Evolutionary conservation across 2,113 vertebrate genomes (phyloP).

Genomic region (Natator depressus): DNA sequence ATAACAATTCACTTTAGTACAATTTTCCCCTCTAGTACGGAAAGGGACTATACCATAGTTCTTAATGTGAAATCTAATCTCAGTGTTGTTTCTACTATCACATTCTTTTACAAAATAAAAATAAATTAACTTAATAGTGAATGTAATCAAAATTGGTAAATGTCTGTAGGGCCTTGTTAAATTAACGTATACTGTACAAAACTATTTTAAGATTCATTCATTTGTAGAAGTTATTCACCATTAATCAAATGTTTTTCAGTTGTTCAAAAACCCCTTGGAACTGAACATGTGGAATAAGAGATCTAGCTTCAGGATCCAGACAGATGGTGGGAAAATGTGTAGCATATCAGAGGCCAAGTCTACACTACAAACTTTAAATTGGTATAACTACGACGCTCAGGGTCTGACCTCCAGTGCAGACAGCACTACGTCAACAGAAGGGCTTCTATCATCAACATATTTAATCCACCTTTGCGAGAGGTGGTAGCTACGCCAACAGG

Average conservation of each 20-base stretch:
- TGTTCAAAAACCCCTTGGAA: not conserved
- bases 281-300: not conserved
- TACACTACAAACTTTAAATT: not conserved
- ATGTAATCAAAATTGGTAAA: not conserved
- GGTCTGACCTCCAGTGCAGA: not conserved
- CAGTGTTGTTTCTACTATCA: not conserved
- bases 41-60: not conserved
- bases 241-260: not conserved
- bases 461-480: not conserved
- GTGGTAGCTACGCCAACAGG: not conserved
- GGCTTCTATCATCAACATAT: not conserved
- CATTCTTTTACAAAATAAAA: not conserved
- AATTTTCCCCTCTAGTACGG: not conserved
- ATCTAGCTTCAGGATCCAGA: not conserved
- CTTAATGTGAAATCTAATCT: not conserved
- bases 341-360: not conserved
- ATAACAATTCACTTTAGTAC: not conserved
- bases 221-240: not conserved
- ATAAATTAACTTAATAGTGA: not conserved
- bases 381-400: not conserved
- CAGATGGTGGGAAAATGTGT: not conserved
- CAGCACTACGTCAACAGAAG: not conserved
- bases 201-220: not conserved
- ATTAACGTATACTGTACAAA: accelerated
- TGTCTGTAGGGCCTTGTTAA: not conserved